A percentile compares a stretch with the other conserved stretches of the same genome.
Conservation (phyloP, 2,113 vertebrate species). For the Lycocorax pyrrhopterus region DNA sequence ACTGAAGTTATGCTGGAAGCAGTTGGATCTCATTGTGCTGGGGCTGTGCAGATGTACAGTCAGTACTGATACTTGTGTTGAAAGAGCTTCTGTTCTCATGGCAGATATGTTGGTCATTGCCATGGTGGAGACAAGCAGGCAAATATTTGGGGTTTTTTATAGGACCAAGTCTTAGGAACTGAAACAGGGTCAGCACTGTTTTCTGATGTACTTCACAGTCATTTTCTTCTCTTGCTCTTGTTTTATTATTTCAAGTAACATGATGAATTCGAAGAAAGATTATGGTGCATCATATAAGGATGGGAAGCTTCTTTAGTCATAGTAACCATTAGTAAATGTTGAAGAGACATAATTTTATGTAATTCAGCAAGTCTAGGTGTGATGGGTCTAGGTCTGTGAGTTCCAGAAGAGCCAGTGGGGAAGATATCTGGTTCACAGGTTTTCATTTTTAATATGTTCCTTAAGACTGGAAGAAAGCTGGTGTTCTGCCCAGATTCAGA, state of each 20-base stretch:
- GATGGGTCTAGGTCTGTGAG: background rate
- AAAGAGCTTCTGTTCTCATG: background rate
- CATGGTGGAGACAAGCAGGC: background rate
- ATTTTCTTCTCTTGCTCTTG: background rate
- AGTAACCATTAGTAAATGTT: background rate
- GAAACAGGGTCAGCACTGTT: background rate
- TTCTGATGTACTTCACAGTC: background rate
- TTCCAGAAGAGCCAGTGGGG: background rate
- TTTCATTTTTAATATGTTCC: background rate
- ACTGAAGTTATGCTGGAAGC: background rate
- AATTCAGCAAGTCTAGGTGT: background rate
- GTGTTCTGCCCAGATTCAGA: slow-evolving; percentile 45
- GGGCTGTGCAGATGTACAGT: background rate
- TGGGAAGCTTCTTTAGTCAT: background rate
- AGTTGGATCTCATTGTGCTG: background rate
- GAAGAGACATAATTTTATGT: background rate
- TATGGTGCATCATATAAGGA: background rate
- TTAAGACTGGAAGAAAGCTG: background rate
- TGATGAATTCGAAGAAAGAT: background rate
- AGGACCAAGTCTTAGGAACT: background rate
- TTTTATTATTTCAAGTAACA: background rate
- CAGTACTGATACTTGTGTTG: background rate
- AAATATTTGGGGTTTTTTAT: background rate
- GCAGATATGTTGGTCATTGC: background rate
- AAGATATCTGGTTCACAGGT: background rate